Conservation (phyloP, 2,113 vertebrate species). For the Pygoscelis antarcticus region DNA sequence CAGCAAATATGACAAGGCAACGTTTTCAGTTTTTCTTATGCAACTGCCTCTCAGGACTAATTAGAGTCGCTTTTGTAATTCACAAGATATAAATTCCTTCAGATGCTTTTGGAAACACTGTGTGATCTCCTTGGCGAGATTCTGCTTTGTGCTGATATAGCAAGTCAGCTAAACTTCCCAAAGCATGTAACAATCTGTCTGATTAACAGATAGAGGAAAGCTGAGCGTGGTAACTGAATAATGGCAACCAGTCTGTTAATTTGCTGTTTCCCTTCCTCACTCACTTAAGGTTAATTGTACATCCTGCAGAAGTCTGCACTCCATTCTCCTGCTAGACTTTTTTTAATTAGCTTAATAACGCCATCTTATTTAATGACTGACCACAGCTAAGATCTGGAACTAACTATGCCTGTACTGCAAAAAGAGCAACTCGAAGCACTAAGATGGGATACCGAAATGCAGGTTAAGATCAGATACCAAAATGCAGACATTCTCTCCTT, state of each 20-base stretch:
- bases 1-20: conserved; percentile 57
- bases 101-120: conserved; percentile 41
- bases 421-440: neutral
- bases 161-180: conserved; percentile 27
- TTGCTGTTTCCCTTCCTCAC: conserved; percentile 36
- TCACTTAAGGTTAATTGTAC: conserved; percentile 55
- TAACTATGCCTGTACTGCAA: neutral
- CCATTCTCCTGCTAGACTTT: conserved; percentile 43
- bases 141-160: conserved; percentile 51
- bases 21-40: conserved; percentile 63
- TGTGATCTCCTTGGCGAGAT: conserved; percentile 35
- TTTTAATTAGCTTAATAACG: conserved; percentile 55
- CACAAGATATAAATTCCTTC: conserved; percentile 69
- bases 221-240: neutral
- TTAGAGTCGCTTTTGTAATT: conserved; percentile 77
- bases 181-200: neutral
- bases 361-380: conserved; percentile 44
- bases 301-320: conserved; percentile 22
- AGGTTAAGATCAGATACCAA: neutral
- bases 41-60: conserved; percentile 71
- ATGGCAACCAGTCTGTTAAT: neutral
- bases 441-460: neutral
- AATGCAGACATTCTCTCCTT: neutral
- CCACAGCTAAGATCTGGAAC: neutral
- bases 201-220: conserved; percentile 20